phyloP scores from a whole-genome alignment of 1,140 invertebrate genomes.

The Leucophenga varia region DNA sequence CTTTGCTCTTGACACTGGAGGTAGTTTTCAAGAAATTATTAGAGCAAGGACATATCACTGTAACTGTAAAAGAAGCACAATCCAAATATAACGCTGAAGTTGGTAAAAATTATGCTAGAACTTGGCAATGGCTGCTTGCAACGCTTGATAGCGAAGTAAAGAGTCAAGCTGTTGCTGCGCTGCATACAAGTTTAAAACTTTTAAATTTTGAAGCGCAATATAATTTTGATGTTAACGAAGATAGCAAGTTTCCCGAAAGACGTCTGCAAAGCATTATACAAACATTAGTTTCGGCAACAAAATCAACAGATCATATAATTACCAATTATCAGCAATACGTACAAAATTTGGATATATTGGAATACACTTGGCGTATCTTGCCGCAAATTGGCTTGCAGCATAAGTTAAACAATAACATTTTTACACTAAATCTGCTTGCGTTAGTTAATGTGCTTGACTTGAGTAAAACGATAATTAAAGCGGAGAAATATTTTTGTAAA shows the following conservation, averaged over 20 bases:
- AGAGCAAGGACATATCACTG: slow-evolving; percentile 59
- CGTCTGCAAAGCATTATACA: slow-evolving; percentile 60
- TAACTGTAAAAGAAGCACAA: too few species aligned
- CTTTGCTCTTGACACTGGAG: slow-evolving; percentile 66
- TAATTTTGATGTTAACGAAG: too few species aligned
- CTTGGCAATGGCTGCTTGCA: slow-evolving; percentile 18
- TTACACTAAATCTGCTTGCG: slow-evolving; percentile 72
- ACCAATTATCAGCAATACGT: slow-evolving; percentile 65
- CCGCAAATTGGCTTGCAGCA: slow-evolving; percentile 57
- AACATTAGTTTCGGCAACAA: slow-evolving; percentile 60
- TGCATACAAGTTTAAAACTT: slow-evolving; percentile 68
- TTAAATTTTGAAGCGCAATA: too few species aligned
- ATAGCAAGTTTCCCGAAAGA: slow-evolving; percentile 58
- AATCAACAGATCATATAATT: slow-evolving; percentile 50
- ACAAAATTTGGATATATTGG: slow-evolving; percentile 65
- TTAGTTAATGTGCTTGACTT: slow-evolving; percentile 61
- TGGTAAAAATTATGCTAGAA: slow-evolving; percentile 14
- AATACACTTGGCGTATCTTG: slow-evolving; percentile 62
- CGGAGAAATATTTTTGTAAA: slow-evolving; percentile 25
- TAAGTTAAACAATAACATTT: slow-evolving; percentile 62
- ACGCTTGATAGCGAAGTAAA: slow-evolving; percentile 13
- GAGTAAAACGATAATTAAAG: slow-evolving; percentile 30
- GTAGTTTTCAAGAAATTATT: slow-evolving; percentile 69
- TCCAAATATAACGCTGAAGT: too few species aligned
- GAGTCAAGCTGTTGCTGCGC: slow-evolving; percentile 12